Conservation (phyloP, 2,888 invertebrate species). For the Clistopyga incitator region DNA sequence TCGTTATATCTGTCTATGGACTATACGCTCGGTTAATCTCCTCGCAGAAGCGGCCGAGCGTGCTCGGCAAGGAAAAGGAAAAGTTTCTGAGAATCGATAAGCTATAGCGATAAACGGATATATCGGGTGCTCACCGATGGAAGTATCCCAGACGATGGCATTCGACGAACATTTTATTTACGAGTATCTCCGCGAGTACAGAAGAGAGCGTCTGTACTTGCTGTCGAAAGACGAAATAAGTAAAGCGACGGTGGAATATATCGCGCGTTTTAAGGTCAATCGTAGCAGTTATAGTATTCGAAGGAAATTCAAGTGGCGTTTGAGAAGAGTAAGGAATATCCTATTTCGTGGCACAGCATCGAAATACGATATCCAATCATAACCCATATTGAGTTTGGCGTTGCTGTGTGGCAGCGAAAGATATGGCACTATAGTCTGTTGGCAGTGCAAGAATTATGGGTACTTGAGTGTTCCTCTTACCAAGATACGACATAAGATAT, state of each 20-base stretch:
- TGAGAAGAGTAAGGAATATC: background rate
- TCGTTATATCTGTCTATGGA: background rate
- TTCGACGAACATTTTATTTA: constrained; percentile 19
- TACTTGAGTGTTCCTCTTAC: constrained; percentile 17
- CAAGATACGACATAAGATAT: constrained; percentile 59
- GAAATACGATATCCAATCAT: constrained; percentile 35
- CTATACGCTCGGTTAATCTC: background rate
- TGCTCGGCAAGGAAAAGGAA: background rate
- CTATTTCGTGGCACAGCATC: constrained; percentile 1
- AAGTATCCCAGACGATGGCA: constrained; percentile 16
- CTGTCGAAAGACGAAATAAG: constrained; percentile 43
- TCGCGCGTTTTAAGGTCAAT: constrained; percentile 40
- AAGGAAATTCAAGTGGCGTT: constrained; percentile 2
- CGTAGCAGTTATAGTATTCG: constrained; percentile 17
- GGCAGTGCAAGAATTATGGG: constrained; percentile 22
- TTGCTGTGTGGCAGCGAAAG: background rate
- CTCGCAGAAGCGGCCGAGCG: background rate
- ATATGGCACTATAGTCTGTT: constrained; percentile 17
- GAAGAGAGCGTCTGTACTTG: constrained; percentile 9
- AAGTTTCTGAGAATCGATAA: background rate
- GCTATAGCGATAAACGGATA: constrained; percentile 16
- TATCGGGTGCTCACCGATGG: background rate
- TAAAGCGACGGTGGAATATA: constrained; percentile 13
- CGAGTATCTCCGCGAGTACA: constrained; percentile 15
- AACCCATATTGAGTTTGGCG: constrained; percentile 31